Conservation (phyloP, 53 echinoderm and acorn worm genomes). For the Holothuria scabra region DNA sequence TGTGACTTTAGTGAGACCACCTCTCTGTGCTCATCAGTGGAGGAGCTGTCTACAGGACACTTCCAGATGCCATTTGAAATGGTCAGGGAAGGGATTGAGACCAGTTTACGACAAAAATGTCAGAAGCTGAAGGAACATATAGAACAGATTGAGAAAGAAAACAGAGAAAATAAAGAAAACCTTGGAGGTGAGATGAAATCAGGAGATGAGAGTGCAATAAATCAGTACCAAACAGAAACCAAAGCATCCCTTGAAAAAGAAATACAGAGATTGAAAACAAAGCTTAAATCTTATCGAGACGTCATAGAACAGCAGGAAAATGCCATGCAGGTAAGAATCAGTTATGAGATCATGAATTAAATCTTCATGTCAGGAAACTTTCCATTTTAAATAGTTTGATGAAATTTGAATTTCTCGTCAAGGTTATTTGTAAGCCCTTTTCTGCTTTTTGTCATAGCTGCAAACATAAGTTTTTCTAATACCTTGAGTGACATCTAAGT, state of each 20-base stretch:
- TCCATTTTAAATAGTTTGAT: no score
- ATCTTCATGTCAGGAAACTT: no score
- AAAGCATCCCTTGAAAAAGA: constrained; percentile 66
- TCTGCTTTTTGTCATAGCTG: no score
- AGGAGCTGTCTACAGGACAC: constrained; percentile 91
- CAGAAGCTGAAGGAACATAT: constrained; percentile 85
- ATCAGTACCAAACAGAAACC: constrained; percentile 16
- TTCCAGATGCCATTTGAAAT: constrained; percentile 99
- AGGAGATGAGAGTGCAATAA: constrained; percentile 44
- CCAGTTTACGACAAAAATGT: constrained; percentile 86
- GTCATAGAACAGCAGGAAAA: constrained; percentile 96
- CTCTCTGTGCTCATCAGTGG: constrained; percentile 77
- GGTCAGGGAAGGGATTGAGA: constrained; percentile 96
- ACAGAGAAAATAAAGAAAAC: constrained; percentile 68
- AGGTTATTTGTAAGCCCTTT: no score
- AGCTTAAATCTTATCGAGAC: constrained; percentile 79
- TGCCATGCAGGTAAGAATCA: constrained; percentile 78
- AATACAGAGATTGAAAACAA: constrained; percentile 70
- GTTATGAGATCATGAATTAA: background rate
- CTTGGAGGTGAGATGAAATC: constrained; percentile 36
- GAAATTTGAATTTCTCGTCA: no score
- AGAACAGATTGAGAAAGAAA: constrained; percentile 87
- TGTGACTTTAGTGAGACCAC: constrained; percentile 65
- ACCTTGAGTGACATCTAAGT: no score
- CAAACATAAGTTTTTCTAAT: no score